Conservation (phyloP, 1,140 invertebrate species). For the Trichogramma pretiosum region DNA sequence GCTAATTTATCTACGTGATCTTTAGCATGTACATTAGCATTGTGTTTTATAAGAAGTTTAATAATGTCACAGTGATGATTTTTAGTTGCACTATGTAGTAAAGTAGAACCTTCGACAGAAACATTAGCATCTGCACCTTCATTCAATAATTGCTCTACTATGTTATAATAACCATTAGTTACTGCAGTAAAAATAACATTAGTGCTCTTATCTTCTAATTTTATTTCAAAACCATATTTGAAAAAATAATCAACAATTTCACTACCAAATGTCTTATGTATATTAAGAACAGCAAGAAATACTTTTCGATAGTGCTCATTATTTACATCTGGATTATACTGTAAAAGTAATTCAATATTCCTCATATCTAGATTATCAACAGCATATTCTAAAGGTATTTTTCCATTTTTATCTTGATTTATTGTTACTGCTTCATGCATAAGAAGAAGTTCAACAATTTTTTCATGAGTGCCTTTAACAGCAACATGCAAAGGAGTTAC, state of each 20-base stretch:
- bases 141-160: background rate
- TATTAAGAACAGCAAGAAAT: background rate
- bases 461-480: background rate
- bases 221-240: constrained; percentile 1
- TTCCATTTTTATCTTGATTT: background rate
- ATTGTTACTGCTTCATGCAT: constrained; percentile 1
- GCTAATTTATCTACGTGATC: constrained; percentile 10
- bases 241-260: constrained; percentile 2
- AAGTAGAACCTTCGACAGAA: background rate
- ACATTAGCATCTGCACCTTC: background rate
- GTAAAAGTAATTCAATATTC: constrained; percentile 2
- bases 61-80: background rate
- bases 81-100: constrained; percentile 2
- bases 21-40: constrained; percentile 11
- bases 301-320: constrained; percentile 2
- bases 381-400: background rate
- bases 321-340: constrained; percentile 11
- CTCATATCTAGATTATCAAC: background rate
- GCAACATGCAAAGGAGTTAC: constrained; percentile 4
- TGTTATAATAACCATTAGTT: background rate
- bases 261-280: background rate
- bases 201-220: background rate
- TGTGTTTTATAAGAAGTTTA: background rate
- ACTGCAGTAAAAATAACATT: background rate
- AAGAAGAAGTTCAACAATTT: constrained; percentile 5